These are phyloP conservation scores for Schizaphis graminum DNA, from an alignment of 2,888 invertebrate species.

Conservation along the genomic window DNA sequence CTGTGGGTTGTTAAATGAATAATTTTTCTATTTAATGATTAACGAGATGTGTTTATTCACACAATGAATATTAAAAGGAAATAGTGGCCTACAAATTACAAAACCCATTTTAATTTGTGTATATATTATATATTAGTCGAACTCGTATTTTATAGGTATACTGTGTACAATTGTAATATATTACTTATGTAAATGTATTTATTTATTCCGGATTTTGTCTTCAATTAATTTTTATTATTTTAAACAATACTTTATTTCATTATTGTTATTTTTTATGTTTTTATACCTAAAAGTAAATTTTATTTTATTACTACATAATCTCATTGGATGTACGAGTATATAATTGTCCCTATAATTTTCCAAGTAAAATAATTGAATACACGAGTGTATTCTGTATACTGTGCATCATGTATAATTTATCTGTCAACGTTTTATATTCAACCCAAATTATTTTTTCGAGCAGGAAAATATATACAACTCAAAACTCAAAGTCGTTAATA, in stretches of 20 bases:
- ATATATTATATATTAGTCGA: conserved; percentile 13
- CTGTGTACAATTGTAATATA: neutral
- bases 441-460: neutral
- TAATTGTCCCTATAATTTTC: neutral
- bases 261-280: neutral
- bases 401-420: neutral
- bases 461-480: neutral
- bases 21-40: conserved; percentile 22
- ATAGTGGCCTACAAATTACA: conserved; percentile 25
- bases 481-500: neutral
- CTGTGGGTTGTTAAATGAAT: conserved; percentile 39
- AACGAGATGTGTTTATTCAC: conserved; percentile 33
- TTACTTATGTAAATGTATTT: conserved; percentile 46
- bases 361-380: neutral
- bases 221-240: conserved; percentile 41
- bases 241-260: conserved; percentile 22
- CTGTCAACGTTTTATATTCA: neutral
- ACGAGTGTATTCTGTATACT: neutral
- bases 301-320: neutral
- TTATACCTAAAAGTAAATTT: neutral
- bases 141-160: conserved; percentile 38
- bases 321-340: neutral
- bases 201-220: conserved; percentile 32
- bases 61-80: conserved; percentile 35
- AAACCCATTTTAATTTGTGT: conserved; percentile 42